Conservation (phyloP, 1,140 invertebrate species). For the Chrysomallon squamiferum region DNA sequence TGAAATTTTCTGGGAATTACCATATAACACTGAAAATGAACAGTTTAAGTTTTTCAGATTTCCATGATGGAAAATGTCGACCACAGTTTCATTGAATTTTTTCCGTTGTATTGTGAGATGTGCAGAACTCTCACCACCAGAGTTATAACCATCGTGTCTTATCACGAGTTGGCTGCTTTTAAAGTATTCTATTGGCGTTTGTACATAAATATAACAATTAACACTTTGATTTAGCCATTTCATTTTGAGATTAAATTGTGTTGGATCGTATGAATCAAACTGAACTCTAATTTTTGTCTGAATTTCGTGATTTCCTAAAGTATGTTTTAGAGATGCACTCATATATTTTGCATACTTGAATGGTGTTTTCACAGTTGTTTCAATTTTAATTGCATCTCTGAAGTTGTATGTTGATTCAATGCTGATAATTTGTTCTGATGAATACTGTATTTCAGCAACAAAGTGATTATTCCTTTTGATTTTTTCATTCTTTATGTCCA, state of each 20-base stretch:
- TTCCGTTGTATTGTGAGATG: conserved; percentile 10
- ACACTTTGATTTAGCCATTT: conserved; percentile 13
- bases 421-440: conserved; percentile 22
- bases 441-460: conserved; percentile 29
- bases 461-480: conserved; percentile 10
- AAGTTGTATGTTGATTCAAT: conserved; percentile 14
- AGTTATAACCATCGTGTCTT: conserved; percentile 13
- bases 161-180: conserved; percentile 8
- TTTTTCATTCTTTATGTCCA: conserved; percentile 12
- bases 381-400: conserved; percentile 5
- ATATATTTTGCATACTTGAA: conserved; percentile 17
- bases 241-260: conserved; percentile 4
- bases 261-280: background rate
- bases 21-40: conserved; percentile 2
- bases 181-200: conserved; percentile 16
- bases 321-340: conserved; percentile 12
- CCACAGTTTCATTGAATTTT: background rate
- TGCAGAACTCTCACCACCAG: conserved; percentile 10
- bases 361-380: conserved; percentile 21
- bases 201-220: conserved; percentile 13
- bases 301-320: background rate
- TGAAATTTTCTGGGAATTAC: background rate
- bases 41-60: conserved; percentile 8
- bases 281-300: conserved; percentile 9
- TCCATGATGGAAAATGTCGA: background rate